Evolutionary conservation across 2,888 invertebrate species (phyloP).

Genomic region (Hydriomena furcata): DNA sequence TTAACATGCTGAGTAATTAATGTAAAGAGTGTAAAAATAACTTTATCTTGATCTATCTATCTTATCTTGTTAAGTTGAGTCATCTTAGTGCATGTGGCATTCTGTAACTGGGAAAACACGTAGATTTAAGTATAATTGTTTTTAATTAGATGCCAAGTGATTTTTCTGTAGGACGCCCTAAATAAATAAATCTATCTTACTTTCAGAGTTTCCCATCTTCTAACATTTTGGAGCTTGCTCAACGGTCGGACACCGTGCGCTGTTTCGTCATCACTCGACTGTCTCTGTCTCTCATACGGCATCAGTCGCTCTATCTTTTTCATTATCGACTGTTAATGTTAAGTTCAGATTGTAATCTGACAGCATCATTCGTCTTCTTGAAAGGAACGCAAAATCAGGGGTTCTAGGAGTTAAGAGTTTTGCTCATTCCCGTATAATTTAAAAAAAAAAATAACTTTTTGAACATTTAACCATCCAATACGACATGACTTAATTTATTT

Average conservation of each 20-base stretch:
- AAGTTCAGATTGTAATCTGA: constrained; percentile 49
- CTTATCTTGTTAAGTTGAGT: too few species aligned
- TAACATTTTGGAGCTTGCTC: constrained; percentile 56
- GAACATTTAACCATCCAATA: constrained; percentile 62
- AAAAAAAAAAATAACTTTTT: constrained; percentile 42
- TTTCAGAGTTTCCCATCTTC: constrained; percentile 59
- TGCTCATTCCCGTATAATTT: constrained; percentile 56
- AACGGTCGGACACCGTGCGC: constrained; percentile 47
- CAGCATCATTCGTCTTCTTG: constrained; percentile 45
- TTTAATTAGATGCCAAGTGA: too few species aligned
- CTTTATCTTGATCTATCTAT: too few species aligned
- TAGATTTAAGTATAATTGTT: too few species aligned
- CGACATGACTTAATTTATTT: constrained; percentile 65
- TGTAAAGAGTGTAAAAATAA: too few species aligned
- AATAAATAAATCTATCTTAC: too few species aligned
- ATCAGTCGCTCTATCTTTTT: constrained; percentile 61
- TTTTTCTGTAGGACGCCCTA: too few species aligned
- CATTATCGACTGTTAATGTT: constrained; percentile 59
- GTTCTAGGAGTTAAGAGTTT: constrained; percentile 34
- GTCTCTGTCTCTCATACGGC: constrained; percentile 72
- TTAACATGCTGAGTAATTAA: too few species aligned
- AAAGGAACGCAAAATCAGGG: constrained; percentile 39
- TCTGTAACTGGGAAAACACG: too few species aligned
- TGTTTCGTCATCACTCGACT: constrained; percentile 65
- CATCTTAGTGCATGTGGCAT: too few species aligned